phyloP scores from a whole-genome alignment of 2,113 vertebrate species.

The Willisornis vidua region DNA sequence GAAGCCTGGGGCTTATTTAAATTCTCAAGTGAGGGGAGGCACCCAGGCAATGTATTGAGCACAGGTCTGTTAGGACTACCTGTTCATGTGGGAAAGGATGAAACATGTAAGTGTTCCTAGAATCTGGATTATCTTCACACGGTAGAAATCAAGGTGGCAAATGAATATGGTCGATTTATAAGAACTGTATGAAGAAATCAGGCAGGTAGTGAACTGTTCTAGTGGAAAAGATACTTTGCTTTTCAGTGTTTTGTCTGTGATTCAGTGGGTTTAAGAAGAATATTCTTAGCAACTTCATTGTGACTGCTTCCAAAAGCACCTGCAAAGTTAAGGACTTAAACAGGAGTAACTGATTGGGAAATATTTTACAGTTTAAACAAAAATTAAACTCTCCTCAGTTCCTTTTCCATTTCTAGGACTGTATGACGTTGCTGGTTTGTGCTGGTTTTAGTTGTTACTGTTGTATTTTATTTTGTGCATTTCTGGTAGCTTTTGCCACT shows the following conservation, averaged over 20 bases:
- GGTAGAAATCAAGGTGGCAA: neutral
- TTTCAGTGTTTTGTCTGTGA: neutral
- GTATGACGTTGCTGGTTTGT: neutral
- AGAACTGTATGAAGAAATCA: neutral
- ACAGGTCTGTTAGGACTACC: neutral
- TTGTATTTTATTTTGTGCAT: neutral
- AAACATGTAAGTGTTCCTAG: neutral
- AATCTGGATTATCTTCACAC: neutral
- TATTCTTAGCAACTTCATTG: neutral
- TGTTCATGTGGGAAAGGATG: neutral
- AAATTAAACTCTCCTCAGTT: neutral
- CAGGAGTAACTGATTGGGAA: neutral
- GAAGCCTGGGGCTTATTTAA: neutral
- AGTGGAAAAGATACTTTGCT: neutral
- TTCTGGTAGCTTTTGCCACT: neutral
- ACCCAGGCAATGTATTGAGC: neutral
- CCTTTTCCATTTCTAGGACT: neutral
- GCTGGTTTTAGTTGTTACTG: rapidly evolving
- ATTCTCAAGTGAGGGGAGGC: neutral
- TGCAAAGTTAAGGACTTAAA: neutral
- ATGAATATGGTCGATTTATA: neutral
- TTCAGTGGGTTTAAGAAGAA: neutral
- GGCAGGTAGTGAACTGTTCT: neutral
- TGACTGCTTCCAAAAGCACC: neutral
- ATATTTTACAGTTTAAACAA: neutral